These are phyloP conservation scores for Podarcis muralis DNA, from an alignment of 2,113 vertebrate species.

Conservation along the genomic window DNA sequence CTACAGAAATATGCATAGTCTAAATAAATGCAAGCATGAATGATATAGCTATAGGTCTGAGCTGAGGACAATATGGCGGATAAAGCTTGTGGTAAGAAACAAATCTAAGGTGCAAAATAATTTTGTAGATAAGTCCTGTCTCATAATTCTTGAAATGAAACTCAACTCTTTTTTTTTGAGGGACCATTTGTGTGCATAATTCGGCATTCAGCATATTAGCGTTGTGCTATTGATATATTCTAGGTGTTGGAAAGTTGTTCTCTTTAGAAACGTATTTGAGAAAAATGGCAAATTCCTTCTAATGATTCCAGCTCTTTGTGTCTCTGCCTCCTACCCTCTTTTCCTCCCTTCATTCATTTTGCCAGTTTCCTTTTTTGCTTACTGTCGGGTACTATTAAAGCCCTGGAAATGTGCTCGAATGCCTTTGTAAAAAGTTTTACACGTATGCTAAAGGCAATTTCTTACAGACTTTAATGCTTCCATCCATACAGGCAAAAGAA, in stretches of 20 bases:
- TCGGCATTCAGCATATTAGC: background rate
- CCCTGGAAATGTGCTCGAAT: background rate
- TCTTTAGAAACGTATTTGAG: background rate
- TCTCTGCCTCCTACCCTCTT: background rate
- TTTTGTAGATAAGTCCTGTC: background rate
- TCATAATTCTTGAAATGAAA: background rate
- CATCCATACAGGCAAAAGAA: background rate
- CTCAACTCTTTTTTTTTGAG: background rate
- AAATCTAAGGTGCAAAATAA: background rate
- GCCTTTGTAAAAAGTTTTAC: background rate
- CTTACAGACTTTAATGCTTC: background rate
- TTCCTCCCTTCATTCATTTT: background rate
- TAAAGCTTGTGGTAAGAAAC: constrained; percentile 3
- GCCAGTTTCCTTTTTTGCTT: background rate
- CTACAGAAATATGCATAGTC: background rate
- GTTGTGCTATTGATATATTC: background rate
- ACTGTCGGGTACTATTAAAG: background rate
- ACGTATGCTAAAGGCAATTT: background rate
- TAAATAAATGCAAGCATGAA: background rate
- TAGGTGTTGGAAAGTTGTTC: background rate
- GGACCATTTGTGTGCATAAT: background rate
- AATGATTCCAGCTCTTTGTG: background rate
- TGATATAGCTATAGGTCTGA: constrained; percentile 18
- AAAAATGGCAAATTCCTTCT: background rate
- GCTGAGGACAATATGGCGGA: constrained; percentile 15